These are phyloP conservation scores for Malacoraja senta DNA, from an alignment of 2,797 vertebrate species.

Conservation along the genomic window DNA sequence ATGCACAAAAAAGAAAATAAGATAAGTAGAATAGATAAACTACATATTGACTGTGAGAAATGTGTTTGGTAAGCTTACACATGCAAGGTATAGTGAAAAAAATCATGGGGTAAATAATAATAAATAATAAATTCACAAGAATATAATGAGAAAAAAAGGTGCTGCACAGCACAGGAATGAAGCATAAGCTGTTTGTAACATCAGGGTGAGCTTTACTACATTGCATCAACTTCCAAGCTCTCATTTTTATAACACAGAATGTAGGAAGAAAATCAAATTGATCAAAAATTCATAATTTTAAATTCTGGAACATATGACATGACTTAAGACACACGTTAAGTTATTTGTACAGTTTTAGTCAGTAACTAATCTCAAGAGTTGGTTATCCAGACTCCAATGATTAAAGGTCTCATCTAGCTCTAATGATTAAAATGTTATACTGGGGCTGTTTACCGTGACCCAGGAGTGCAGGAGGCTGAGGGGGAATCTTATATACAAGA, in stretches of 20 bases:
- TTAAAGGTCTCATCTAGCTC: too few relatives aligned
- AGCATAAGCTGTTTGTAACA: constrained; percentile 1
- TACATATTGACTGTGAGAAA: not conserved
- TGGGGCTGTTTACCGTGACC: not conserved
- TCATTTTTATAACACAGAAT: not conserved
- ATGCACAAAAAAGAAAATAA: not conserved
- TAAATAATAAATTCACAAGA: not conserved
- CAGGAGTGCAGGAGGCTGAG: too few relatives aligned
- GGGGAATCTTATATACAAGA: too few relatives aligned
- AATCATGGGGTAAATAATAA: not conserved
- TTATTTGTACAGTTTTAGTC: not conserved
- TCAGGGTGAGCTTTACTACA: not conserved
- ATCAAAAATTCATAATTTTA: not conserved
- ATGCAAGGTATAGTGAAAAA: not conserved
- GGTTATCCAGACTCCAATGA: too few relatives aligned
- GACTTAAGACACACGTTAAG: not conserved
- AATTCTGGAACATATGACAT: not conserved
- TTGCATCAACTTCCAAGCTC: not conserved
- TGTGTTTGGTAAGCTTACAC: not conserved
- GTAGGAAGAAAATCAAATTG: not conserved
- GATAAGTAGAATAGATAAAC: not conserved
- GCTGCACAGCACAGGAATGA: not conserved
- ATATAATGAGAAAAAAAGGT: not conserved
- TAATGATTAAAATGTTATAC: not conserved
- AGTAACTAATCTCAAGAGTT: not conserved